Conservation (phyloP, 2,888 invertebrate genomes). For the Linnaemya tessellans region DNA sequence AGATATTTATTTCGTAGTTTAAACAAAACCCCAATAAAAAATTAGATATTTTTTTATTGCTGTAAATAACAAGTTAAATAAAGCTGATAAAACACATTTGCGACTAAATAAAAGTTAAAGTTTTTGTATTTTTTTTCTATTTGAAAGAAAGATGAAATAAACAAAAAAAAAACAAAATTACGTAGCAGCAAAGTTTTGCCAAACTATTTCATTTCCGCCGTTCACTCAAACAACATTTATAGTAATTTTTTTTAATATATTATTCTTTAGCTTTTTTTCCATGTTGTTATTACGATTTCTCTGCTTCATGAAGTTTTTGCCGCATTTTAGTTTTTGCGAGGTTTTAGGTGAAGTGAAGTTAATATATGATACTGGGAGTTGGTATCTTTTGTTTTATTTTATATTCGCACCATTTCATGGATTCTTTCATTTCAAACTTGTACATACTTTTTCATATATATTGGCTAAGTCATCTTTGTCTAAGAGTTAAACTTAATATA, state of each 20-base stretch:
- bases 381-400: conserved; percentile 49
- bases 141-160: not conserved
- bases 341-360: conserved; percentile 64
- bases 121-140: not conserved
- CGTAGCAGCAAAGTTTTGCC: conserved; percentile 26
- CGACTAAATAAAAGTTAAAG: conserved; percentile 44
- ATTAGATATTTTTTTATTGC: not conserved
- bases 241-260: conserved; percentile 38
- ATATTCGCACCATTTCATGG: conserved; percentile 11
- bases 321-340: conserved; percentile 38
- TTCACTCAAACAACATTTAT: conserved; percentile 61
- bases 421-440: conserved; percentile 15
- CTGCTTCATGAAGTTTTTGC: conserved; percentile 49
- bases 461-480: conserved; percentile 26
- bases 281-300: conserved; percentile 19
- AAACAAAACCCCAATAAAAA: conserved; percentile 21
- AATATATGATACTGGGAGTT: conserved; percentile 68
- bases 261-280: conserved; percentile 14
- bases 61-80: conserved; percentile 41
- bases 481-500: conserved; percentile 63
- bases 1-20: conserved; percentile 38
- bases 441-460: not conserved
- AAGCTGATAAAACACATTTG: conserved; percentile 25
- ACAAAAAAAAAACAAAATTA: conserved; percentile 4
- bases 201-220: conserved; percentile 69